Evolutionary conservation across 2,888 invertebrate genomes (phyloP).

Genomic region (Hypomecis punctinalis): DNA sequence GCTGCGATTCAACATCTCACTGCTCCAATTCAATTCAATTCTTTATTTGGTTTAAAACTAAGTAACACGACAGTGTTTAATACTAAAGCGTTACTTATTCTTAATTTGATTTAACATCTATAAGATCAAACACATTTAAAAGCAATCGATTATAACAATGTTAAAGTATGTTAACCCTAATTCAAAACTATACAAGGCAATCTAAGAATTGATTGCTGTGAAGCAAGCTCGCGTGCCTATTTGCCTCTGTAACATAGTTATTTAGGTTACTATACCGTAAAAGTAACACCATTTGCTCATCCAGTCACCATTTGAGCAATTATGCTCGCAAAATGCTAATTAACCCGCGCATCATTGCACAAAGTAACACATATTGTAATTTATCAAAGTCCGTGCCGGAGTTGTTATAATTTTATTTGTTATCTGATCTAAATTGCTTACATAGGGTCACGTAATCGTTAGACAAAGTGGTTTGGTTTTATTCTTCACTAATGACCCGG

Average conservation of each 20-base stretch:
- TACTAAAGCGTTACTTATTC: too few relatives aligned
- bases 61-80: too few relatives aligned
- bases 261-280: conserved; percentile 24
- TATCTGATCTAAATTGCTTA: not conserved
- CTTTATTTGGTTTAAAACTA: too few relatives aligned
- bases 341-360: conserved; percentile 21
- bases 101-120: too few relatives aligned
- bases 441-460: not conserved
- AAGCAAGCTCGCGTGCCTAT: conserved; percentile 22
- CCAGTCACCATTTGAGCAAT: conserved; percentile 19
- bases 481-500: too few relatives aligned
- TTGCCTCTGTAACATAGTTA: conserved; percentile 21
- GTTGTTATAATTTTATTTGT: not conserved
- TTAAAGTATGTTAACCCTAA: too few relatives aligned
- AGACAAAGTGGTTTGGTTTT: not conserved
- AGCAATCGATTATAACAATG: too few relatives aligned
- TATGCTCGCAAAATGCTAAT: conserved; percentile 22
- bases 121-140: too few relatives aligned
- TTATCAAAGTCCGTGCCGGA: conserved; percentile 15
- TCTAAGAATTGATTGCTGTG: conserved; percentile 9
- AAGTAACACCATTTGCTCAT: conserved; percentile 19
- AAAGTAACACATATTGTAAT: conserved; percentile 19
- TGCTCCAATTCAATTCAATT: too few relatives aligned
- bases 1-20: not conserved
- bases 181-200: too few relatives aligned